phyloP scores from a whole-genome alignment of 2,797 vertebrate species.

The Rhynchotus rufescens region DNA sequence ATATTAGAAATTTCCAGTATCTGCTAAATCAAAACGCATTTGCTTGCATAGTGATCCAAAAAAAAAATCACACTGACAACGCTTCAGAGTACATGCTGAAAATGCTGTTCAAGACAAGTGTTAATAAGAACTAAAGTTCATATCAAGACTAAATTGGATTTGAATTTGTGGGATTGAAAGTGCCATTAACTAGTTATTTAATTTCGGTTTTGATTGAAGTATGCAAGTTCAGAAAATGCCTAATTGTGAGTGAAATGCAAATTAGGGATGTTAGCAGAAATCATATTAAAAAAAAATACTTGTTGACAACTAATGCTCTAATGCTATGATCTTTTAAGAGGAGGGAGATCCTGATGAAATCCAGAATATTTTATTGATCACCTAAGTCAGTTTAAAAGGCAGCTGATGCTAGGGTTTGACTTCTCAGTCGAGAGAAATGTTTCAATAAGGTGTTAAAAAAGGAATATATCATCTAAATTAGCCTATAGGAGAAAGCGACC shows the following conservation, averaged over 20 bases:
- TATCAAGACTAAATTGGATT: constrained; percentile 52
- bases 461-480: background rate
- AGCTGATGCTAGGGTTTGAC: background rate
- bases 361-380: background rate
- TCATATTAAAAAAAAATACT: background rate
- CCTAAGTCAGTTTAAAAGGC: background rate
- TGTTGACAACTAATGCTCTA: background rate
- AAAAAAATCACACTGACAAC: background rate
- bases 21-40: background rate
- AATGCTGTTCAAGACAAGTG: constrained; percentile 35
- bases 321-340: background rate
- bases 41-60: background rate
- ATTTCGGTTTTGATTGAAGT: constrained; percentile 64
- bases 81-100: background rate
- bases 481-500: background rate
- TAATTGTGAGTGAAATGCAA: constrained; percentile 55
- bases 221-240: constrained; percentile 5
- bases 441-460: background rate
- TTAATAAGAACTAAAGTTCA: constrained; percentile 27
- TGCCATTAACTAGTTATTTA: constrained; percentile 61
- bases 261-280: constrained; percentile 8
- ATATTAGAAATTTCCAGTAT: background rate
- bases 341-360: background rate
- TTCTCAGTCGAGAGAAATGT: background rate
- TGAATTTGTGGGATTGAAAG: constrained; percentile 45